A percentile compares a stretch with the other conserved stretches of the same genome.
These are phyloP conservation scores for Scelioninae gen. 1 DNA, from an alignment of 2,888 invertebrate genomes.

Conservation along the genomic window DNA sequence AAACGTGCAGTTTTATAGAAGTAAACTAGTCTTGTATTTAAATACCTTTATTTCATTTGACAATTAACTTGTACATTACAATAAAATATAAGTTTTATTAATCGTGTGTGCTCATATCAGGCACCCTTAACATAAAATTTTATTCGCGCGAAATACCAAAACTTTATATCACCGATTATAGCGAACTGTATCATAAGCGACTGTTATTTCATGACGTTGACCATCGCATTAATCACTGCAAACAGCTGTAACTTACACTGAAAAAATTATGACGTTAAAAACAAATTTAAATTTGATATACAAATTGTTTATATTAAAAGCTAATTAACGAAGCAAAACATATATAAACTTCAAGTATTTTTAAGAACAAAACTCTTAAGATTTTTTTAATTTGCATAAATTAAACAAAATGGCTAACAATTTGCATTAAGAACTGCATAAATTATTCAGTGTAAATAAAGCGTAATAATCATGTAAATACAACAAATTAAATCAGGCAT, in stretches of 20 bases:
- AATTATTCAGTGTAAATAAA: constrained; percentile 67
- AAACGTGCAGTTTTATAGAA: no score
- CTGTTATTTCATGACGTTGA: constrained; percentile 49
- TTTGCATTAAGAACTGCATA: constrained; percentile 47
- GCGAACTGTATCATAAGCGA: constrained; percentile 66
- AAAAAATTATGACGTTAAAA: constrained; percentile 57
- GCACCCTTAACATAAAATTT: constrained; percentile 29
- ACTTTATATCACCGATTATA: constrained; percentile 68
- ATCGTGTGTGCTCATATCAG: constrained; percentile 60
- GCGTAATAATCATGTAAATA: constrained; percentile 78
- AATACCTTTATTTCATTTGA: no score
- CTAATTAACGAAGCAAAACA: neutral
- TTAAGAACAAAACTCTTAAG: neutral
- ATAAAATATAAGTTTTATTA: neutral
- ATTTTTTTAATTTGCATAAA: no score
- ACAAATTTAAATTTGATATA: constrained; percentile 57
- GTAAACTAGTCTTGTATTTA: no score
- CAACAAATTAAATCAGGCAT: constrained; percentile 24
- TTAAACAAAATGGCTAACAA: neutral
- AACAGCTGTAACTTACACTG: constrained; percentile 67
- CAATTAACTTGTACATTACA: no score
- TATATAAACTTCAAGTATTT: neutral
- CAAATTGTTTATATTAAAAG: constrained; percentile 45
- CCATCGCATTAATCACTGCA: constrained; percentile 57
- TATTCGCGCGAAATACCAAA: constrained; percentile 57